These are phyloP conservation scores for Patella vulgata DNA, from an alignment of 1,140 invertebrate genomes.

Conservation along the genomic window DNA sequence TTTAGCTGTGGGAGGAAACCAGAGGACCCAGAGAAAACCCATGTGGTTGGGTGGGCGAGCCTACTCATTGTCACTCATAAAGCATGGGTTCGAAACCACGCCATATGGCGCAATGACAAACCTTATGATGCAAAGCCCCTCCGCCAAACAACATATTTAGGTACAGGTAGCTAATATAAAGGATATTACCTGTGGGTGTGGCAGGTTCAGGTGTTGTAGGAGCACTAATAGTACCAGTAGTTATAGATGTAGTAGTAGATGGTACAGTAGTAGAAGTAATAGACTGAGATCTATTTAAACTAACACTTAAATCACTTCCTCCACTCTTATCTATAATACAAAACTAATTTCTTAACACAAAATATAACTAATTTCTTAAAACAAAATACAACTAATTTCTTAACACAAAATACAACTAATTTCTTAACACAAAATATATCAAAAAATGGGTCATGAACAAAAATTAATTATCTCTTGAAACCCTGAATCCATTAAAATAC, in stretches of 20 bases:
- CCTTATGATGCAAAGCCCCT: too few species aligned
- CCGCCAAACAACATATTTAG: too few species aligned
- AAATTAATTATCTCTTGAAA: too few species aligned
- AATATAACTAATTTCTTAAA: too few species aligned
- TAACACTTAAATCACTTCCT: slow-evolving; percentile 9
- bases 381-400: neutral
- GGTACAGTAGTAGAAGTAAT: slow-evolving; percentile 15
- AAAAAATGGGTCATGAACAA: neutral
- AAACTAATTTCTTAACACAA: neutral
- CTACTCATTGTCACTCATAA: too few species aligned
- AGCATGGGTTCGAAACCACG: too few species aligned
- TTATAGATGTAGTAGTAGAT: slow-evolving; percentile 2
- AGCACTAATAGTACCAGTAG: slow-evolving; percentile 15
- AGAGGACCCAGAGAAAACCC: too few species aligned
- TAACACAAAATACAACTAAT: neutral
- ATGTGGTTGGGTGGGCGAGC: too few species aligned
- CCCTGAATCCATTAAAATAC: too few species aligned
- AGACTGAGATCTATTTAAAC: slow-evolving; percentile 8
- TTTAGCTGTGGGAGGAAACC: too few species aligned
- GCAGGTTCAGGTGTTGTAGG: slow-evolving; percentile 22
- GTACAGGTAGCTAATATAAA: too few species aligned
- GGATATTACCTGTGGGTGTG: slow-evolving; percentile 14
- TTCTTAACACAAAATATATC: neutral
- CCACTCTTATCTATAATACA: slow-evolving; percentile 54
- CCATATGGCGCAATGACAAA: too few species aligned